Percentiles rank a stretch among this genome's conserved stretches.
Evolutionary conservation across 2,113 vertebrate genomes (phyloP).

Genomic region (Xyrauchen texanus): DNA sequence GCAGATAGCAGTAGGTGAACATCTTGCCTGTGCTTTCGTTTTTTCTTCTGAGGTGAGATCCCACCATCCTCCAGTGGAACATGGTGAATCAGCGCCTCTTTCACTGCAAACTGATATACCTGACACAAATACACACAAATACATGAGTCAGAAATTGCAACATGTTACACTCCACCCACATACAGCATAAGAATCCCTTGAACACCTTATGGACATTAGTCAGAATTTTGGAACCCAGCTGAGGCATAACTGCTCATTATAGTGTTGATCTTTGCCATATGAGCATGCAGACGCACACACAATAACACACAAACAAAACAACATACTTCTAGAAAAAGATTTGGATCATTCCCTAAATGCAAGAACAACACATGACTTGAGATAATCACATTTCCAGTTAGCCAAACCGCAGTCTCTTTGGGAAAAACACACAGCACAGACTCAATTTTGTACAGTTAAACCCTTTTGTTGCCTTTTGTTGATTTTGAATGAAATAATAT

Average conservation of each 20-base stretch:
- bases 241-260: conserved; percentile 16
- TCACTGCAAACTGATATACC: conserved; percentile 97
- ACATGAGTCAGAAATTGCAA: conserved; percentile 29
- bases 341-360: conserved; percentile 17
- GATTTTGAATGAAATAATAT: no score
- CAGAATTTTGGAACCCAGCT: conserved; percentile 11
- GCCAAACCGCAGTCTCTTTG: conserved; percentile 32
- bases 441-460: neutral
- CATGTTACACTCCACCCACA: neutral
- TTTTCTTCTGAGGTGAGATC: conserved; percentile 95
- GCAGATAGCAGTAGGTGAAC: no score
- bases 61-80: conserved; percentile 88
- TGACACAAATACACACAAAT: conserved; percentile 59
- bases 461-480: neutral
- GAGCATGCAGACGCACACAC: neutral
- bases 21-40: conserved; percentile 92
- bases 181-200: neutral
- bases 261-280: conserved; percentile 27
- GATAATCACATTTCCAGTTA: conserved; percentile 28
- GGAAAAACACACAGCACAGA: conserved; percentile 14
- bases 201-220: conserved; percentile 4
- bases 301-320: conserved; percentile 24
- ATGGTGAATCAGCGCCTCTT: conserved; percentile 89
- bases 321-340: conserved; percentile 9
- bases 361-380: conserved; percentile 38